Conservation (phyloP, 2,113 vertebrate species). For the Boleophthalmus pectinirostris region DNA sequence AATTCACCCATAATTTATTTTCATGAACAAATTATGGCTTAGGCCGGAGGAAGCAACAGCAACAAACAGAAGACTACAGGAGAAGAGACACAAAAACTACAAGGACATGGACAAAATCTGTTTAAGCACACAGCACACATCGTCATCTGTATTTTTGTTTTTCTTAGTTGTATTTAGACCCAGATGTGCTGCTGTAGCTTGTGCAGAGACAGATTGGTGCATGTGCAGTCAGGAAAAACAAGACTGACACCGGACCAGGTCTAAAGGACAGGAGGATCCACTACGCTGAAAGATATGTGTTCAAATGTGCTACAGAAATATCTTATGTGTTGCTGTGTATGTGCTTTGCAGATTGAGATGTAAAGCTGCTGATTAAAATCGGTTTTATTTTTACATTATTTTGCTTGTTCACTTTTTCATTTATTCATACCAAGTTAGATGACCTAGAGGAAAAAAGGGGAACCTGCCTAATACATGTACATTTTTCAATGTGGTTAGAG, state of each 20-base stretch:
- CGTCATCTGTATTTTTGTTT: neutral
- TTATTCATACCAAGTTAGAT: too few species aligned
- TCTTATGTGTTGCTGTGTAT: neutral
- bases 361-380: neutral
- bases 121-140: slow-evolving; percentile 28
- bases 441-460: too few species aligned
- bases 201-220: slow-evolving; percentile 52
- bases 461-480: too few species aligned
- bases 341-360: neutral
- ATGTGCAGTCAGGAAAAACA: slow-evolving; percentile 26
- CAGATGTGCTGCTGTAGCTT: slow-evolving; percentile 23
- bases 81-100: slow-evolving; percentile 8
- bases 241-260: slow-evolving; percentile 27
- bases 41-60: slow-evolving; percentile 42
- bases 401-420: too few species aligned
- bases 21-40: slow-evolving; percentile 66
- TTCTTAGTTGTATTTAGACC: neutral
- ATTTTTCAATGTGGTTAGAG: too few species aligned
- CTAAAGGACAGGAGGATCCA: neutral
- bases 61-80: slow-evolving; percentile 43
- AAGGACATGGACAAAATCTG: slow-evolving; percentile 50
- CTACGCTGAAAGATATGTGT: neutral
- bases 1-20: slow-evolving; percentile 59
- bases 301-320: neutral
- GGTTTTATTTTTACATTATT: neutral